Evolutionary conservation across 2,888 invertebrate genomes (phyloP).

Genomic region (Heliconius erato): DNA sequence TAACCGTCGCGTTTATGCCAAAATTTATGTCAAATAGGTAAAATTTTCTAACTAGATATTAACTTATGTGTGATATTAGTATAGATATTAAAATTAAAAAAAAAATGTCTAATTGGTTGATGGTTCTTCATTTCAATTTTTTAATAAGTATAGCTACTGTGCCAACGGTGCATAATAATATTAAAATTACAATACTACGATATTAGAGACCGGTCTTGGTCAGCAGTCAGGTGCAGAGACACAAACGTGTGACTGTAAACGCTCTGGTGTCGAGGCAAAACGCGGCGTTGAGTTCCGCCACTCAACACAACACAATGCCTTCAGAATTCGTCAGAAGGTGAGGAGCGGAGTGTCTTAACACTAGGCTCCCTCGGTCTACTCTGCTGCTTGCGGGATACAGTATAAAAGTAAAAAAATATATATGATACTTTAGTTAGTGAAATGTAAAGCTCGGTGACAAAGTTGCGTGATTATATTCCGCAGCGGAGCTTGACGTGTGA

Average conservation of each 20-base stretch:
- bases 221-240: no score
- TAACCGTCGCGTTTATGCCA: no score
- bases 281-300: no score
- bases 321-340: fast-evolving
- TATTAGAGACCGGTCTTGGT: no score
- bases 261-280: no score
- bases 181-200: no score
- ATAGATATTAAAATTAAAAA: not conserved
- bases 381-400: no score
- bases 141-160: not conserved
- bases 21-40: not conserved
- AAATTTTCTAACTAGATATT: not conserved
- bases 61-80: not conserved
- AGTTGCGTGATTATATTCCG: constrained; percentile 27
- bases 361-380: no score
- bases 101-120: not conserved
- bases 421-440: constrained; percentile 6
- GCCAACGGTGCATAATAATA: not conserved
- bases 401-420: no score
- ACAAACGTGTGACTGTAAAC: no score
- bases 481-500: constrained; percentile 35
- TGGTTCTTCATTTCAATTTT: not conserved
- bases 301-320: no score
- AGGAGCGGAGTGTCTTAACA: no score
- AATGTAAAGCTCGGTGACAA: constrained; percentile 33